Percentiles rank a stretch among this genome's conserved stretches.
Evolutionary conservation across 2,888 invertebrate species (phyloP).

Genomic region (Parapristionchus giblindavisi): DNA sequence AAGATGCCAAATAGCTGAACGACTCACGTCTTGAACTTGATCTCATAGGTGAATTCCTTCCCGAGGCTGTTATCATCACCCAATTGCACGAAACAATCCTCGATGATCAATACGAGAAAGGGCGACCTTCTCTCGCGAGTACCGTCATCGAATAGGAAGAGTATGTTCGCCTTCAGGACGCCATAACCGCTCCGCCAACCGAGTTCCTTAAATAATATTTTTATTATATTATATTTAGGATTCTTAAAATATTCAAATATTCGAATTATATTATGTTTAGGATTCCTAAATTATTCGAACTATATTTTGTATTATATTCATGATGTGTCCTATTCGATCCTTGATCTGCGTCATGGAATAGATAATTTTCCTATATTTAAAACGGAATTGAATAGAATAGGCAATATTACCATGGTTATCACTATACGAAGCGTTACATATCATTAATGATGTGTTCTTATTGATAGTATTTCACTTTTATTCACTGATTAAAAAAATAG

Average conservation of each 20-base stretch:
- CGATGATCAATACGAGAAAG: conserved; percentile 63
- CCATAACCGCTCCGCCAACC: conserved; percentile 62
- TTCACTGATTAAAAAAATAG: too few relatives aligned
- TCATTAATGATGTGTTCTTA: too few relatives aligned
- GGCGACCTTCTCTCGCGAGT: conserved; percentile 53
- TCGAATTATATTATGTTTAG: too few relatives aligned
- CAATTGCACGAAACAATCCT: conserved; percentile 67
- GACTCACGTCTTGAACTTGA: conserved; percentile 67
- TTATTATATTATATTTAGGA: neutral
- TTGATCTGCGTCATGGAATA: too few relatives aligned
- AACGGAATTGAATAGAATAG: too few relatives aligned
- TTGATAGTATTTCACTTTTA: too few relatives aligned
- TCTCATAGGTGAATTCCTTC: conserved; percentile 64
- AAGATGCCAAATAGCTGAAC: neutral
- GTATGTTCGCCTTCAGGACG: conserved; percentile 65
- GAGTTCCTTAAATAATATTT: conserved; percentile 58
- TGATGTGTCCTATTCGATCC: too few relatives aligned
- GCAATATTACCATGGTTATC: too few relatives aligned
- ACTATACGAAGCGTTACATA: too few relatives aligned
- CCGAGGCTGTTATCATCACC: conserved; percentile 68
- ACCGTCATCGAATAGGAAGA: conserved; percentile 63
- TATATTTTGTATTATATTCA: neutral
- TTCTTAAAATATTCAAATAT: neutral
- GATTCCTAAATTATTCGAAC: neutral
- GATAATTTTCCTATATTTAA: too few relatives aligned